phyloP scores from a whole-genome alignment of 2,888 invertebrate genomes.

The Hirtodrosophila alboralis region DNA sequence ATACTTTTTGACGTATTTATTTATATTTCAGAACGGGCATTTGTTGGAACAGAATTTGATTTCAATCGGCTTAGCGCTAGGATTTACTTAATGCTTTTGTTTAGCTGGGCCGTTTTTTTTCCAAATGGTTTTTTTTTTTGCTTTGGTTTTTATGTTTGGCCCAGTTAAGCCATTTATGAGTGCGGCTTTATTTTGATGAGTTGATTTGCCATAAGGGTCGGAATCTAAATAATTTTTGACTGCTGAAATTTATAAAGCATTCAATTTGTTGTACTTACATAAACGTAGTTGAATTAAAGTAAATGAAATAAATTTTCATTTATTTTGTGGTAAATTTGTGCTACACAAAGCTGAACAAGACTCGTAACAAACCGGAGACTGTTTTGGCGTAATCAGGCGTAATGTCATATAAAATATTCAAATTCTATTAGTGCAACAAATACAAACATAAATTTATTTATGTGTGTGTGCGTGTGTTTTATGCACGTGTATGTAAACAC shows the following conservation, averaged over 20 bases:
- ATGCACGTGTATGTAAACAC: constrained; percentile 4
- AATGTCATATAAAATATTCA: constrained; percentile 51
- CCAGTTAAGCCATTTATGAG: constrained; percentile 48
- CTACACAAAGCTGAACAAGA: constrained; percentile 1
- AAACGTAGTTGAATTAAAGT: constrained; percentile 15
- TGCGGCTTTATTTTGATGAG: constrained; percentile 38
- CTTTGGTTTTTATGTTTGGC: constrained; percentile 16
- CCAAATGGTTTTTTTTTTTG: constrained; percentile 4
- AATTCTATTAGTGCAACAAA: constrained; percentile 44
- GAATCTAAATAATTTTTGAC: constrained; percentile 11
- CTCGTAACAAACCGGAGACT: constrained; percentile 24
- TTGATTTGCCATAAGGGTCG: constrained; percentile 20
- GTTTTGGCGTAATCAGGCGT: constrained; percentile 43
- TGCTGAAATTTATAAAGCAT: constrained; percentile 12
- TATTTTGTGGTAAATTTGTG: constrained; percentile 22
- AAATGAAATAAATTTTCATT: constrained; percentile 28
- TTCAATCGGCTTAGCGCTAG: constrained; percentile 56
- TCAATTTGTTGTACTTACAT: constrained; percentile 14
- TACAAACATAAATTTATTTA: constrained; percentile 8
- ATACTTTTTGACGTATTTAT: constrained; percentile 46
- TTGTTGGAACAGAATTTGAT: constrained; percentile 58
- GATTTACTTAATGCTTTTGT: constrained; percentile 52
- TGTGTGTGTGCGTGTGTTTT: not conserved
- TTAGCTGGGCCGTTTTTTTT: constrained; percentile 23
- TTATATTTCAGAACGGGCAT: constrained; percentile 45